Conservation (phyloP, 2,113 vertebrate species). For the Hippopotamus amphibius region DNA sequence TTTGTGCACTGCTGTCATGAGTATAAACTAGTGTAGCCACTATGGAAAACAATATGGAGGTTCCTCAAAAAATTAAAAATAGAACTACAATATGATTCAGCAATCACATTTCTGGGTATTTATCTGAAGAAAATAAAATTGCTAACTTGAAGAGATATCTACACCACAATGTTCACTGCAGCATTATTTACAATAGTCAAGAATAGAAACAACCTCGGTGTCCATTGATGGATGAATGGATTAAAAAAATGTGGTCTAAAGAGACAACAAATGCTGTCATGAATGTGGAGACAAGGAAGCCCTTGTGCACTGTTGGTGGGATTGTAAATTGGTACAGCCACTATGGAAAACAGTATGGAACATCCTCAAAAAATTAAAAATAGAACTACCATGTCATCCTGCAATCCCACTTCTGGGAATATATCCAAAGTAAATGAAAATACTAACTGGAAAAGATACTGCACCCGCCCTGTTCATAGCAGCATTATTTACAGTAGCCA, state of each 20-base stretch:
- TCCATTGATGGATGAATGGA: neutral
- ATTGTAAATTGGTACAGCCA: too few relatives aligned
- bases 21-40: neutral
- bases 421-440: too few relatives aligned
- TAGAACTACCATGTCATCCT: too few relatives aligned
- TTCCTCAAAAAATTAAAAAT: neutral
- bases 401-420: too few relatives aligned
- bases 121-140: neutral
- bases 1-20: neutral
- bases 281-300: too few relatives aligned
- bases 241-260: neutral
- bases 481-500: too few relatives aligned
- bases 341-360: too few relatives aligned
- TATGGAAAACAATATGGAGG: neutral
- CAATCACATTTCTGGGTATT: neutral
- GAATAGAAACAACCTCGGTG: neutral
- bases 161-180: neutral
- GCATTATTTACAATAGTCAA: neutral
- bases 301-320: too few relatives aligned
- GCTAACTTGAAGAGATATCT: neutral
- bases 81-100: neutral
- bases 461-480: too few relatives aligned
- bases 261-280: too few relatives aligned
- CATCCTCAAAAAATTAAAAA: too few relatives aligned
- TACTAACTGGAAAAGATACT: too few relatives aligned